Evolutionary conservation across 2,797 vertebrate species (phyloP), one percentile per base, ranked within the genome.

Genomic region (Micropoecilia bifurca): DNA sequence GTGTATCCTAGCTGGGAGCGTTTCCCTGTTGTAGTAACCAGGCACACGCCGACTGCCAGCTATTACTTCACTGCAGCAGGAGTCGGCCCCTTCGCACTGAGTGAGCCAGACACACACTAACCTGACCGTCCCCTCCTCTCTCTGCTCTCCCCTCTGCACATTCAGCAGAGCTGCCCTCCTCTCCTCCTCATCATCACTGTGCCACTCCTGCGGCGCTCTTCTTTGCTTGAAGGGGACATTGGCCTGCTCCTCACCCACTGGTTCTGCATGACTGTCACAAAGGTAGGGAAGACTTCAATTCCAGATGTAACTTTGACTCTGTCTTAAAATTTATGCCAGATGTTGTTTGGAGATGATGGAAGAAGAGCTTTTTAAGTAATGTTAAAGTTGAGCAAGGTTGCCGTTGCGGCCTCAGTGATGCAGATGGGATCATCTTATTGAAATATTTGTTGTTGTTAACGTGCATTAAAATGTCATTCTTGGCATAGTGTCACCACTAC

Each of bases 241-340:
- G 91, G 92, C 93, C 90, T 88, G 93, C 91, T 93, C 90, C 94
- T 96, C 93, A 91, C 82, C 82, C 91, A 89, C 93, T 93, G 93
- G 84, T 95, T 95, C 97, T 98, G 97, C 97, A 98, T 99, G 97
- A 98, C 97, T 96, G 97, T 98, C 96, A 97, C 97, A 91, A 92
- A 98, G 97, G 97, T 98, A 97, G 96, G 97, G 22, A 41, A 13
- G 0, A 57, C 57, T 77, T 20, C 14, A 36, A 71, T 80, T 76
- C 43, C 33, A 77, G 55, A 20, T 39, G 9, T 59, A 85, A 86
- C 84, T 92, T 84, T 50, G 12, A 74, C 72, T 3, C 13, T 75
- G 74, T 78, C 76, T 75, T 18, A 9, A 46, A 25, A 84, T 66
- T 9, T 39, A 69, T 22, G 36, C 28, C 20, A n/a, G 53, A 10